Evolutionary conservation across 2,888 invertebrate genomes (phyloP).

Genomic region (Orthosia gracilis): DNA sequence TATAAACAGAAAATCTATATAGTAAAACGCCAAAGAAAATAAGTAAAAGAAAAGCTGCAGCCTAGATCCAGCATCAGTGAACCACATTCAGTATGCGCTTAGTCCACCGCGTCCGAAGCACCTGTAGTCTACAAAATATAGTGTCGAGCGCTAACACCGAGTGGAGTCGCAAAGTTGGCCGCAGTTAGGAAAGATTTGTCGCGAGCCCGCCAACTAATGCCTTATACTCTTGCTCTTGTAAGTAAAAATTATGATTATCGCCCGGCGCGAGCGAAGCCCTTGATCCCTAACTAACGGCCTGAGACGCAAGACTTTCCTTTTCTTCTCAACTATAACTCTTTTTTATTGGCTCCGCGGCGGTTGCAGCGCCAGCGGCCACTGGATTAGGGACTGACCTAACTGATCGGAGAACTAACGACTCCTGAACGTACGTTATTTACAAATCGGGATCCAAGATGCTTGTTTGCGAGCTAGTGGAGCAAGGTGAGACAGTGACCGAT

Average conservation of each 20-base stretch:
- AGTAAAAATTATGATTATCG: conserved; percentile 92
- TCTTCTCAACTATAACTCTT: conserved; percentile 91
- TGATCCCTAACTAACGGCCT: conserved; percentile 90
- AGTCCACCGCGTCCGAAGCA: conserved; percentile 70
- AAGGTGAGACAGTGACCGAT: conserved; percentile 48
- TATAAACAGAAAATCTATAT: neutral
- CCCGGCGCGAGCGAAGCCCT: conserved; percentile 88
- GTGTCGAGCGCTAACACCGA: conserved; percentile 73
- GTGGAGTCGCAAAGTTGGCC: conserved; percentile 88
- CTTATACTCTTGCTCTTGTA: conserved; percentile 86
- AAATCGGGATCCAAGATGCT: conserved; percentile 69
- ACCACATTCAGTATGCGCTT: conserved; percentile 54
- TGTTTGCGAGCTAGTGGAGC: conserved; percentile 60
- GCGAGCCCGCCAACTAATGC: conserved; percentile 87
- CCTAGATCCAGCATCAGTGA: conserved; percentile 16
- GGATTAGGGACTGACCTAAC: conserved; percentile 86
- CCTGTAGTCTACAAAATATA: conserved; percentile 82
- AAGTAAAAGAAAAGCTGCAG: neutral
- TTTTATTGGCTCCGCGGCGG: conserved; percentile 88
- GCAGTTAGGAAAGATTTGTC: conserved; percentile 91
- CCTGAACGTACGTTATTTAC: conserved; percentile 78
- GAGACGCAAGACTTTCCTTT: conserved; percentile 89
- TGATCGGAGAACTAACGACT: conserved; percentile 81
- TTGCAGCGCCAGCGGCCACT: conserved; percentile 82
- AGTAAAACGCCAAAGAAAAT: neutral